Evolutionary conservation across 2,797 vertebrate genomes (phyloP).

Genomic region (Pseudocheirus occidentalis): DNA sequence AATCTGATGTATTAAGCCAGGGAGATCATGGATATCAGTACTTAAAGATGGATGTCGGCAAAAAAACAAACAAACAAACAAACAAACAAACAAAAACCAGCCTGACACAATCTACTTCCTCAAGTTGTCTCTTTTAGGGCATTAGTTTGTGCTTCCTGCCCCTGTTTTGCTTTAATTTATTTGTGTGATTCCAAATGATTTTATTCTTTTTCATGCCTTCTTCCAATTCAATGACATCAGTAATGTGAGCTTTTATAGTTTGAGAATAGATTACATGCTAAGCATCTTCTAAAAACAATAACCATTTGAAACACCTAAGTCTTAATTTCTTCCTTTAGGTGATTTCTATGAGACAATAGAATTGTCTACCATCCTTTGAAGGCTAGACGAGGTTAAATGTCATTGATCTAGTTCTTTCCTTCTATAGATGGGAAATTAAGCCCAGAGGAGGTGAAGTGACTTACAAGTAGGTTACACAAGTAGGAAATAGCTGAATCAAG

Average conservation of each 20-base stretch:
- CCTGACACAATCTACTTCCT: neutral
- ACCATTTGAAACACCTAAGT: neutral
- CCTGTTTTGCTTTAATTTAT: neutral
- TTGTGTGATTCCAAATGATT: neutral
- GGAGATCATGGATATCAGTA: neutral
- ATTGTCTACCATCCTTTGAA: neutral
- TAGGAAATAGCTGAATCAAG: neutral
- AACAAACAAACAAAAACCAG: no score
- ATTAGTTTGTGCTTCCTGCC: neutral
- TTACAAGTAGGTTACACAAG: neutral
- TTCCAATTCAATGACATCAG: neutral
- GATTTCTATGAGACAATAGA: neutral
- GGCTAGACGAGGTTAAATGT: neutral
- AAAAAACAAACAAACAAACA: neutral
- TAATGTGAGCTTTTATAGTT: neutral
- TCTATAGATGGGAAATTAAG: neutral
- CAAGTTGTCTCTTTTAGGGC: neutral
- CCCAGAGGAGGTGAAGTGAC: neutral
- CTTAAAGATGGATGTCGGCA: neutral
- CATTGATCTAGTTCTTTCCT: neutral
- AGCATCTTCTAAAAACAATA: neutral
- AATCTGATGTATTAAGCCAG: neutral
- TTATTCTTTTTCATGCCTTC: neutral
- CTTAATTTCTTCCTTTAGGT: neutral
- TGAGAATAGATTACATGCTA: neutral